A percentile compares a stretch with the other conserved stretches of the same genome.
Evolutionary conservation across 1,140 invertebrate genomes (phyloP).

Genomic region (Radopholus similis): DNA sequence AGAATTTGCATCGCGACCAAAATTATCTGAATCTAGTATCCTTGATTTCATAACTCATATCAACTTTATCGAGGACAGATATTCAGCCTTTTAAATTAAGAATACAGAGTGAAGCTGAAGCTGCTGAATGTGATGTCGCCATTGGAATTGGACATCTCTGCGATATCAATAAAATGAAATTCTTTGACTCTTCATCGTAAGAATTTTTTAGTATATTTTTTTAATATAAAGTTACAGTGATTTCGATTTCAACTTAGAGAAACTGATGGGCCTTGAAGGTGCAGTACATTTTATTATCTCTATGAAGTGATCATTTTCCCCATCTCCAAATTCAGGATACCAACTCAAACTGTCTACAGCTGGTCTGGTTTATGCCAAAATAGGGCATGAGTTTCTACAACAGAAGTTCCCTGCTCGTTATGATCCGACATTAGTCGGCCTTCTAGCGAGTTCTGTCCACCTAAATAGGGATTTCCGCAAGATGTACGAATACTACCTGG

Average conservation of each 20-base stretch:
- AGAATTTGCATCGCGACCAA: neutral
- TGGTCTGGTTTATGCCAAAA: slow-evolving; percentile 25
- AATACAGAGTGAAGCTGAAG: too few species aligned
- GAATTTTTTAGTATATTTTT: neutral
- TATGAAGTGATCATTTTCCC: too few species aligned
- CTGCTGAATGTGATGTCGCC: neutral
- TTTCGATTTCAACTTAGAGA: neutral
- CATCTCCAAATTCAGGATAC: too few species aligned
- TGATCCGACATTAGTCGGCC: neutral
- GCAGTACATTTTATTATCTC: too few species aligned
- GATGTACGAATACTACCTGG: slow-evolving; percentile 26
- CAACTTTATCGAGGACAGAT: neutral
- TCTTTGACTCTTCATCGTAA: neutral
- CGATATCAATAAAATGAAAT: neutral
- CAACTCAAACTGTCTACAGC: slow-evolving; percentile 8
- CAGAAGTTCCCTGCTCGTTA: slow-evolving; percentile 1
- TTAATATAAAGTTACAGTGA: slow-evolving; percentile 10
- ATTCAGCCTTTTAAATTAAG: too few species aligned
- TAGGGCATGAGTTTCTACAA: slow-evolving; percentile 4
- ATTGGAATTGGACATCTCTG: slow-evolving; percentile 2
- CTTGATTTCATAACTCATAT: too few species aligned
- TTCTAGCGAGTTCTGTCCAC: neutral
- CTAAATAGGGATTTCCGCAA: slow-evolving; percentile 9
- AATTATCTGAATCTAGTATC: neutral
- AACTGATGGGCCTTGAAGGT: neutral